phyloP scores from a whole-genome alignment of 2,113 vertebrate species.

The Sylvia atricapilla region DNA sequence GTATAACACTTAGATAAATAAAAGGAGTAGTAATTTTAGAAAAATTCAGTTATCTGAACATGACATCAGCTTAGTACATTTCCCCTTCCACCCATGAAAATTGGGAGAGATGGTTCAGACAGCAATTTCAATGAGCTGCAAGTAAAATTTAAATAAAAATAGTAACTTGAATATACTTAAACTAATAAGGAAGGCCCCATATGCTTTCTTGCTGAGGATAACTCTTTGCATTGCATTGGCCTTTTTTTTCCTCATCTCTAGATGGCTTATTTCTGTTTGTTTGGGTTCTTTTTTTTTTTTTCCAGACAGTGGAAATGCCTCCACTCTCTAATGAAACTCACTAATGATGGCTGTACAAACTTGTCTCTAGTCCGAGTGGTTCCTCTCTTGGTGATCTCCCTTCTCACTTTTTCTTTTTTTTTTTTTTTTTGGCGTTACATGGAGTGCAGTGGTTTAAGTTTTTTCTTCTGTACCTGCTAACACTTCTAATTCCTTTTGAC shows the following conservation, averaged over 20 bases:
- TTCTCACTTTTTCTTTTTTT: neutral
- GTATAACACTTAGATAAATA: neutral
- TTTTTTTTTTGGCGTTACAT: neutral
- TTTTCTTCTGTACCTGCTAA: constrained; percentile 30
- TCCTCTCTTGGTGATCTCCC: neutral
- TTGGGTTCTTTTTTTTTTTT: neutral
- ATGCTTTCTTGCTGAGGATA: neutral
- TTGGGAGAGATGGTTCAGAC: neutral
- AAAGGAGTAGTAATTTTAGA: neutral
- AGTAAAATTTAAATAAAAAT: neutral
- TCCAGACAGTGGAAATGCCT: neutral
- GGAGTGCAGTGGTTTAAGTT: neutral
- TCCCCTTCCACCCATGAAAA: neutral
- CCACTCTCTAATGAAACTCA: neutral
- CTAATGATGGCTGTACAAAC: neutral
- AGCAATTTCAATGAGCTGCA: neutral
- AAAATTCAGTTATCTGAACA: constrained; percentile 7
- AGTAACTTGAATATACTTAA: neutral
- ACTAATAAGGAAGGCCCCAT: neutral
- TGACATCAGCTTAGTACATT: neutral
- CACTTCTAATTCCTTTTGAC: constrained; percentile 29
- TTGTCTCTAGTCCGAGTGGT: neutral
- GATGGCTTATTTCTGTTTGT: neutral
- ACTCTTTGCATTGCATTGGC: neutral
- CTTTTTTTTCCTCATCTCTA: neutral